Evolutionary conservation across 2,888 invertebrate species (phyloP), one percentile per base, ranked within the genome.

Genomic region (Siphlonurus alternatus): DNA sequence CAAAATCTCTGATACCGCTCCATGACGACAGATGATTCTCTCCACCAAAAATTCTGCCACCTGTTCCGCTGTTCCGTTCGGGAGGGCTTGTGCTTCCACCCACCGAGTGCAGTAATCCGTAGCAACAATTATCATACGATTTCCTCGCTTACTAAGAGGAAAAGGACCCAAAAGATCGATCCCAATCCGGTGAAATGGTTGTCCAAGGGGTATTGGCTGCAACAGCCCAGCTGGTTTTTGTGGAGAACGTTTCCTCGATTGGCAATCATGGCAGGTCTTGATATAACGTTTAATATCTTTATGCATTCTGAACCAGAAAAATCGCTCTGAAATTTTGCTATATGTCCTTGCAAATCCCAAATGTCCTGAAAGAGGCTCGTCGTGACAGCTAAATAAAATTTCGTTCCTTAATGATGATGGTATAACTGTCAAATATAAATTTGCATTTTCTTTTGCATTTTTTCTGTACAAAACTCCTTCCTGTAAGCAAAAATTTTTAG

Each of bases 111-210:
- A 5, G n/a, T 67, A 62, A 64, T 69, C 67, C 0, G 67, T 67
- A 2, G 59, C 23, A n/a, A 67, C 67, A 23, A 66, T 63, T 7
- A 69, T 67, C 18, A 62, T 38, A 15, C 60, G 64, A 19, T 68
- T 67, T 1, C 67, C 68, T 3, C 23, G 15, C 2, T 2, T n/a
- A 1, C 65, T 63, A 1, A 61, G 23, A 3, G 66, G 66, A n/a
- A 68, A 68, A 0, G 66, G 67, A 1, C 68, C 67, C 19, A 68
- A 19, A 0, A 68, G 23, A 54, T 69, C 68, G 2, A 63, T 65
- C 1, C 65, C 65, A 10, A 68, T 23, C 19, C 60, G 53, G 19
- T 66, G 61, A 20, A 66, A 67, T 7, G 67, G 25, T 24, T 62
- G 19, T 2, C 60, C 65, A 1, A 65, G 64, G 22, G 60, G 0